Evolutionary conservation across 2,888 invertebrate genomes (phyloP).

Genomic region (Atherix ibis): DNA sequence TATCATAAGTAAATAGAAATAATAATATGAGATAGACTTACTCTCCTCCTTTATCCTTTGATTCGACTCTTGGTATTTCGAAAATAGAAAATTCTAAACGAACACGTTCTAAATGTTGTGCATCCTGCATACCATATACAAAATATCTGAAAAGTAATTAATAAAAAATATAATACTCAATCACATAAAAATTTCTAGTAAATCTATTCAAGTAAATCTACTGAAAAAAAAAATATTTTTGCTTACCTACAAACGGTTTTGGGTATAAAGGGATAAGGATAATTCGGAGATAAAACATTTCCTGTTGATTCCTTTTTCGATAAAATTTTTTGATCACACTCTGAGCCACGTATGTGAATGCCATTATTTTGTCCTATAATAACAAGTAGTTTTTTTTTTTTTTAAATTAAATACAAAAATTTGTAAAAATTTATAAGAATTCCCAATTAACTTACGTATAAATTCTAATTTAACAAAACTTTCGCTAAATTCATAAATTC

Average conservation of each 20-base stretch:
- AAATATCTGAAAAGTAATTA: constrained; percentile 50
- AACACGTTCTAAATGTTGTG: constrained; percentile 88
- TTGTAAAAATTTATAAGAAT: background rate
- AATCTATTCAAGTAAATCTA: no score
- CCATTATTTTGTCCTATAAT: constrained; percentile 86
- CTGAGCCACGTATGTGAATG: constrained; percentile 90
- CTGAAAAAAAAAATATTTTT: constrained; percentile 11
- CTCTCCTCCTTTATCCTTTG: constrained; percentile 61
- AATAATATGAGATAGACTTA: constrained; percentile 47
- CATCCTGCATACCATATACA: constrained; percentile 96
- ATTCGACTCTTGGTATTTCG: constrained; percentile 67
- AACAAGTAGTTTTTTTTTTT: no score
- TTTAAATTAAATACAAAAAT: background rate
- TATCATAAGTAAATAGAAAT: no score
- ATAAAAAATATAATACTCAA: background rate
- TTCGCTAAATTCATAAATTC: constrained; percentile 96
- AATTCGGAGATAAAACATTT: constrained; percentile 89
- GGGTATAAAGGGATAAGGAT: constrained; percentile 86
- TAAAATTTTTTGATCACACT: constrained; percentile 96
- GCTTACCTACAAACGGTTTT: constrained; percentile 85
- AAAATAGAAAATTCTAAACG: constrained; percentile 76
- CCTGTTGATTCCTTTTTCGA: constrained; percentile 87
- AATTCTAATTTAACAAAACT: constrained; percentile 95
- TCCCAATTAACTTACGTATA: constrained; percentile 40
- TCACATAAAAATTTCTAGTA: no score